Conservation (phyloP, 1,140 invertebrate species). For the Phortica variegata region DNA sequence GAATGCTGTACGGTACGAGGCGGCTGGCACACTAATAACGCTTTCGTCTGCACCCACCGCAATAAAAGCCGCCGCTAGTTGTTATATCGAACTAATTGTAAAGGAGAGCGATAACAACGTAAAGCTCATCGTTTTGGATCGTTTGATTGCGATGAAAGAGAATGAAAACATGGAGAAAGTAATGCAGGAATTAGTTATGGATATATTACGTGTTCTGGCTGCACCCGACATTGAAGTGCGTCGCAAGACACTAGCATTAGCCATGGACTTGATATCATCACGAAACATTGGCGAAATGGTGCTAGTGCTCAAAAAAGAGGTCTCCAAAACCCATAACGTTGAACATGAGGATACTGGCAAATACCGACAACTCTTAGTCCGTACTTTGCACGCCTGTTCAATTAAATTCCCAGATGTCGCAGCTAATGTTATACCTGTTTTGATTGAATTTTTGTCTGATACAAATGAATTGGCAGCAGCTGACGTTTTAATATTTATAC, state of each 20-base stretch:
- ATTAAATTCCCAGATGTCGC: conserved; percentile 98
- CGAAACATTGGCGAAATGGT: conserved; percentile 97
- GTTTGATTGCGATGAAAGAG: conserved; percentile 86
- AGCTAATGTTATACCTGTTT: conserved; percentile 86
- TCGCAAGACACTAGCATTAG: conserved; percentile 83
- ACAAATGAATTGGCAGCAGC: conserved; percentile 90
- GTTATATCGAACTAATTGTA: conserved; percentile 97
- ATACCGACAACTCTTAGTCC: conserved; percentile 92
- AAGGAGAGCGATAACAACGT: conserved; percentile 99
- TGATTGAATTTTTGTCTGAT: conserved; percentile 96
- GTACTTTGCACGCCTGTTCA: conserved; percentile 91
- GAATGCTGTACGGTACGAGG: conserved; percentile 96
- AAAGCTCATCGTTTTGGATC: conserved; percentile 96
- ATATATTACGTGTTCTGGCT: conserved; percentile 90
- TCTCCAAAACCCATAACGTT: conserved; percentile 85
- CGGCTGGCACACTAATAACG: conserved; percentile 99
- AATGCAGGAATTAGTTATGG: conserved; percentile 97
- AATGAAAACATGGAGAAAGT: conserved; percentile 87
- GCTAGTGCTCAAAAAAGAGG: conserved; percentile 90
- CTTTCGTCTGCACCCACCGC: conserved; percentile 95
- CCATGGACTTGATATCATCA: conserved; percentile 90
- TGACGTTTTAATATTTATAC: conserved; percentile 92
- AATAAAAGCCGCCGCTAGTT: conserved; percentile 94
- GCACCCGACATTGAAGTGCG: conserved; percentile 93
- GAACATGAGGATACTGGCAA: conserved; percentile 95